phyloP scores from a whole-genome alignment of 1,140 invertebrate genomes.

The Babylonia areolata region DNA sequence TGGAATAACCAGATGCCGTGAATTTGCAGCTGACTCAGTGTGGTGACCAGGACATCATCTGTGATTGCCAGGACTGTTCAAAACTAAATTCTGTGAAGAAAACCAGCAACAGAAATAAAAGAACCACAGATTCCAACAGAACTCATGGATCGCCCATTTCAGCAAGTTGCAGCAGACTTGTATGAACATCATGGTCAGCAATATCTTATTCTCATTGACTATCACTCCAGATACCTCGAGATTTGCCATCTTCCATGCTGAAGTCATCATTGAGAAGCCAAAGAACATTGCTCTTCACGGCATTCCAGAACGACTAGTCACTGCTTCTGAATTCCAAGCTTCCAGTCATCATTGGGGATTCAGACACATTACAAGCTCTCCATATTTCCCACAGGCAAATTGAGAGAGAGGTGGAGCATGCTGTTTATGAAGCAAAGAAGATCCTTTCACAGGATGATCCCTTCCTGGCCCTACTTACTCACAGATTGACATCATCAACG shows the following conservation, averaged over 20 bases:
- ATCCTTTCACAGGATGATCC: constrained; percentile 32
- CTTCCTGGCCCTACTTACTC: background rate
- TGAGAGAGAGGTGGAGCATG: constrained; percentile 48
- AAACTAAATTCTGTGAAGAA: background rate
- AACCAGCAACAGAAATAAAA: background rate
- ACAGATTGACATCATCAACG: background rate
- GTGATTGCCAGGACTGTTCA: background rate
- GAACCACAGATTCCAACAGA: background rate
- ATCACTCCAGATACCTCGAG: constrained; percentile 47
- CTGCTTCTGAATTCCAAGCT: constrained; percentile 47
- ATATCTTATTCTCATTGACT: constrained; percentile 51
- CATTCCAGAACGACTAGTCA: constrained; percentile 47
- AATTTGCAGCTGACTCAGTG: too few species aligned
- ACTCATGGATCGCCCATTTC: background rate
- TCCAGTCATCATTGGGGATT: constrained; percentile 51
- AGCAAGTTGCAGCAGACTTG: constrained; percentile 21
- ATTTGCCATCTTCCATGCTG: constrained; percentile 25
- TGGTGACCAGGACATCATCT: background rate
- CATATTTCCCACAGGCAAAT: constrained; percentile 52
- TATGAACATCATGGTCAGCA: constrained; percentile 28
- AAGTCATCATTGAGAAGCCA: constrained; percentile 44
- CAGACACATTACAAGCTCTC: constrained; percentile 48
- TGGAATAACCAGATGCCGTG: too few species aligned
- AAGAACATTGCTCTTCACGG: constrained; percentile 50
- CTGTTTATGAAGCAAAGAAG: constrained; percentile 49